A percentile compares a stretch with the other conserved stretches of the same genome.
phyloP scores from a whole-genome alignment of 2,888 invertebrate genomes.

The Hirtodrosophila trivittata region DNA sequence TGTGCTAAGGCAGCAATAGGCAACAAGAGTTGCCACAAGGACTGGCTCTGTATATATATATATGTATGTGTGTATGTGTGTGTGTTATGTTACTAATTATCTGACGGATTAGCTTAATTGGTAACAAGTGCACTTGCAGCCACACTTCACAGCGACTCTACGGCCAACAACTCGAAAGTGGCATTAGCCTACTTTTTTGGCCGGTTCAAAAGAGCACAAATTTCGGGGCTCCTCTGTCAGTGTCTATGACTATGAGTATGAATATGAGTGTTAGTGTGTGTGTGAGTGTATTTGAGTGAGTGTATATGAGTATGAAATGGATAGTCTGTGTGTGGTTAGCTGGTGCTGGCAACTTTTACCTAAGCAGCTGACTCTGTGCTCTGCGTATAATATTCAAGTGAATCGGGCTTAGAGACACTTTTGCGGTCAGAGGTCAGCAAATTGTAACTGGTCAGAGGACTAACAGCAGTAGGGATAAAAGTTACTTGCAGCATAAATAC shows the following conservation, averaged over 20 bases:
- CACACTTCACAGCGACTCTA: slow-evolving; percentile 73
- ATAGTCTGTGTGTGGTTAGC: slow-evolving; percentile 24
- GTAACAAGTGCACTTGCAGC: slow-evolving; percentile 81
- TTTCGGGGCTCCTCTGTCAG: slow-evolving; percentile 36
- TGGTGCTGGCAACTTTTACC: slow-evolving; percentile 23
- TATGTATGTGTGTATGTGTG: slow-evolving; percentile 30
- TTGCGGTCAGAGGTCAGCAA: slow-evolving; percentile 54
- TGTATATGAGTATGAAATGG: slow-evolving; percentile 33
- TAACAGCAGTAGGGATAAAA: background rate
- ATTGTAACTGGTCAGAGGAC: slow-evolving; percentile 25
- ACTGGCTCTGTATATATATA: slow-evolving; percentile 21
- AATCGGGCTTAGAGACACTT: slow-evolving; percentile 70
- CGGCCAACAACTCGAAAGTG: slow-evolving; percentile 73
- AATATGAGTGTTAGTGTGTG: background rate
- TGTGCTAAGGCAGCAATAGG: slow-evolving; percentile 58
- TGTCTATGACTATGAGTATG: slow-evolving; percentile 17
- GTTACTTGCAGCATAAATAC: background rate
- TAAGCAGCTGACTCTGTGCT: slow-evolving; percentile 33
- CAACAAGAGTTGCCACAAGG: slow-evolving; percentile 44
- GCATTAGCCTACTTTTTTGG: slow-evolving; percentile 77
- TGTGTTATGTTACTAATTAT: slow-evolving; percentile 82
- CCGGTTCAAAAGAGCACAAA: slow-evolving; percentile 30
- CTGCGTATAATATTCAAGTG: slow-evolving; percentile 62
- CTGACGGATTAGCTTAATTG: slow-evolving; percentile 84
- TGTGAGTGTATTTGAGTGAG: background rate